A percentile compares a stretch with the other conserved stretches of the same genome.
These are phyloP conservation scores for Heliconius hewitsoni DNA, from an alignment of 1,140 invertebrate species.

Conservation along the genomic window DNA sequence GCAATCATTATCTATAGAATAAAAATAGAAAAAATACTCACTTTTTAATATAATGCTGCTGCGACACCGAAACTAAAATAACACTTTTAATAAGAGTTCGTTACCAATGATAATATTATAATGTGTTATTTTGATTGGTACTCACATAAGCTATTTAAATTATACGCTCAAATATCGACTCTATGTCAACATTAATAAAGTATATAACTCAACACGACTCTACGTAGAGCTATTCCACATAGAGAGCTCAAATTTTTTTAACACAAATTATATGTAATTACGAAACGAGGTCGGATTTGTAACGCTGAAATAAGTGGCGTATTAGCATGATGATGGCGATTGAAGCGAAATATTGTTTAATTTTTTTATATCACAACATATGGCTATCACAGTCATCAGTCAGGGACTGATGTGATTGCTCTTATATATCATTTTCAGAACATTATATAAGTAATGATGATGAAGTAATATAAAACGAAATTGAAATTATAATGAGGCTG, in stretches of 20 bases:
- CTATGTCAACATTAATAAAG: neutral
- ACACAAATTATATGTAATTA: constrained; percentile 25
- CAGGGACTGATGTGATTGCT: neutral
- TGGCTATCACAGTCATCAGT: neutral
- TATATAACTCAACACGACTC: neutral
- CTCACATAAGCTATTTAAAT: constrained; percentile 6
- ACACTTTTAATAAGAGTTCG: constrained; percentile 9
- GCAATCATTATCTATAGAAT: neutral
- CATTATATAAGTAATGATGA: neutral
- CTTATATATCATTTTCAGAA: neutral
- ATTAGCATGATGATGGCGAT: constrained; percentile 20
- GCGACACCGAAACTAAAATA: neutral
- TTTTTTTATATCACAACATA: constrained; percentile 13
- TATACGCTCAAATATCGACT: neutral
- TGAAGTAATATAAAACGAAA: neutral
- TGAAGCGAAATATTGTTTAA: constrained; percentile 5
- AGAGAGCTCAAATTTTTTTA: constrained; percentile 15
- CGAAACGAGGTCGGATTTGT: constrained; percentile 13
- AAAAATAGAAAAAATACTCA: neutral
- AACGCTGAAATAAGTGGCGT: constrained; percentile 19
- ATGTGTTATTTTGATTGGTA: constrained; percentile 7
- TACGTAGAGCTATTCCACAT: constrained; percentile 3
- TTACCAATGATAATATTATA: constrained; percentile 14
- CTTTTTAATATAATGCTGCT: neutral
- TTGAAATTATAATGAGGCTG: no score